Evolutionary conservation across 2,113 vertebrate genomes (phyloP).

Genomic region (Colius striatus): DNA sequence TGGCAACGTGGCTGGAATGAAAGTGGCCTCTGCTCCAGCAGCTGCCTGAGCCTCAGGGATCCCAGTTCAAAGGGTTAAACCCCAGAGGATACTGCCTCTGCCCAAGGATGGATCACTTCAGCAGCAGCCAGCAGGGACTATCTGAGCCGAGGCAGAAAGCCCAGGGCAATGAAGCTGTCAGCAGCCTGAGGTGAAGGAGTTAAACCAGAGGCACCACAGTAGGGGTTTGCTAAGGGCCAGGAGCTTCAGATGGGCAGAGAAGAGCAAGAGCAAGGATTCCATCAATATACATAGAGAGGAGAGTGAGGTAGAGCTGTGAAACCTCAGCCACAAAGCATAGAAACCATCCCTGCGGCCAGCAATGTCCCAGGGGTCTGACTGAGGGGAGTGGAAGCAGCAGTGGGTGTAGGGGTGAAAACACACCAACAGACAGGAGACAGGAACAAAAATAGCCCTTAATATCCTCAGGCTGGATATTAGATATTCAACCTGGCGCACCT

Average conservation of each 20-base stretch:
- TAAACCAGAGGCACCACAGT: constrained; percentile 71
- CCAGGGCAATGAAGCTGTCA: constrained; percentile 79
- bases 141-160: constrained; percentile 77
- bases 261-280: constrained; percentile 61
- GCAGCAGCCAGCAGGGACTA: constrained; percentile 74
- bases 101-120: constrained; percentile 70
- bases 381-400: constrained; percentile 61
- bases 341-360: constrained; percentile 2
- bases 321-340: constrained; percentile 11
- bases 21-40: not conserved
- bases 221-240: constrained; percentile 59
- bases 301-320: constrained; percentile 30
- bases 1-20: constrained; percentile 67
- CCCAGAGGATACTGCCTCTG: constrained; percentile 73
- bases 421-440: not conserved
- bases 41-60: too few relatives aligned
- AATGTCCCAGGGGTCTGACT: constrained; percentile 30
- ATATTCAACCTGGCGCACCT: too few relatives aligned
- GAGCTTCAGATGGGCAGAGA: constrained; percentile 41
- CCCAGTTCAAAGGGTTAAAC: constrained; percentile 68
- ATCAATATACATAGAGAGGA: constrained; percentile 47
- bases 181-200: constrained; percentile 77
- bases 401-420: constrained; percentile 25
- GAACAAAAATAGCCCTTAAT: constrained; percentile 1
- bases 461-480: not conserved